Conservation (phyloP, 2,797 vertebrate genomes). For the Neosilurus mollespiculum region DNA sequence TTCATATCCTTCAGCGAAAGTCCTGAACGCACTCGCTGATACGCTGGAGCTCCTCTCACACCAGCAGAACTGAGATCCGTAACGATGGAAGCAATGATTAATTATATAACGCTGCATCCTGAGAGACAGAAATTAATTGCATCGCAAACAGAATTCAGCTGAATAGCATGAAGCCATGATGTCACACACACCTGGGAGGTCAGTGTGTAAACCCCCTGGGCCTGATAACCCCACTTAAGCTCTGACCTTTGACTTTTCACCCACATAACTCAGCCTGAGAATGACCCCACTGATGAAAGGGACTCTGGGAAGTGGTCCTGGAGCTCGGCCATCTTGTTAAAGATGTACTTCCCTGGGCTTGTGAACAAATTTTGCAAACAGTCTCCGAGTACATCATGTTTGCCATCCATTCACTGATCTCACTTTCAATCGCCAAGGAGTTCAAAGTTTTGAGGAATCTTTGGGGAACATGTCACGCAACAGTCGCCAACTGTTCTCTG, state of each 20-base stretch:
- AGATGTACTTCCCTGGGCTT: too few relatives aligned
- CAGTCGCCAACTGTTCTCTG: too few relatives aligned
- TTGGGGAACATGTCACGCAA: too few relatives aligned
- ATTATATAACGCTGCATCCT: not conserved
- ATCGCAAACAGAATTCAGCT: not conserved
- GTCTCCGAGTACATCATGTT: too few relatives aligned
- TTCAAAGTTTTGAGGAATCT: too few relatives aligned
- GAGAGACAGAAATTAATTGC: not conserved
- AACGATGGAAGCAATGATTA: not conserved
- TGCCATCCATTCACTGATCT: too few relatives aligned
- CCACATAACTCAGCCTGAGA: conserved; percentile 43
- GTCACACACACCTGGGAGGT: conserved; percentile 15
- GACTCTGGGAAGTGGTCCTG: conserved; percentile 21
- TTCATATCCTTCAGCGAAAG: conserved; percentile 65
- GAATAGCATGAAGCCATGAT: not conserved
- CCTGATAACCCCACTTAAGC: conserved; percentile 49
- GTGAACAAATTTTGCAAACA: too few relatives aligned
- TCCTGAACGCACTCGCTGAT: conserved; percentile 55
- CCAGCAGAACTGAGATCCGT: not conserved
- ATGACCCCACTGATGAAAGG: conserved; percentile 14
- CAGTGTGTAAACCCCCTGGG: conserved; percentile 20
- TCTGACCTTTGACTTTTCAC: conserved; percentile 40
- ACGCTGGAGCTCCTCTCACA: not conserved
- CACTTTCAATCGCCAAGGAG: too few relatives aligned
- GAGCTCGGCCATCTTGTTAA: not conserved